Base-by-base conservation (phyloP, 2,113 vertebrate species). In the Eulemur macaco region DNA sequence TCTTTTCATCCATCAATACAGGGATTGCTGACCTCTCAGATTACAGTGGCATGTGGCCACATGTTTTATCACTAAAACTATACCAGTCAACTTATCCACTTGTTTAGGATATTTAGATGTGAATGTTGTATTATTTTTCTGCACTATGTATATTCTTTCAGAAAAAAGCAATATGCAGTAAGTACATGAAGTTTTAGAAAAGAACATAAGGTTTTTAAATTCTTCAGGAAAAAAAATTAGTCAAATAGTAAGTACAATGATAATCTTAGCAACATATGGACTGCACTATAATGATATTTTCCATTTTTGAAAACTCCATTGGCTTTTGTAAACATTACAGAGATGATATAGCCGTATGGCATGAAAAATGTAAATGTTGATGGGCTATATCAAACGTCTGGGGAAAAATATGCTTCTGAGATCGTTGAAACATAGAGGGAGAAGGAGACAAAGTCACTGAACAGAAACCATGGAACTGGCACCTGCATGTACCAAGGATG, bases 1-100 rank as follows among this genome's bases (percentile, higher is more conserved):
- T 88, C 93, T 97, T 97, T 93, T 81, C 47, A 95, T 82, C n/a
- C 50, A 85, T 90, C 83, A 96, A 56, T 84, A 89, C 45, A 20
- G 50, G 73, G n/a, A 39, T 60, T 58, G 8, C 68, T 50, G n/a
- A 23, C 5, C 47, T 77, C 45, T 64, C 13, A 29, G n/a, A 86
- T 96, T 77, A 47, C 25, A 91, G 4, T 64, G 91, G 74, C 17
- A 78, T 13, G 27, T 77, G 34, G 39, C 37, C 52, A 74, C 9
- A 2, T 50, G 29, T 76, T 89, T 47, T 95, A 9, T 56, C 56
- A 47, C 25, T 83, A 93, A 96, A 87, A 74, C 7, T 64, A 1
- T 64, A 66, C 8, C 8, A 88, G 37, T 86, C 42, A 92, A 82
- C 15, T 60, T 52, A 91, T 37, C 25, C 37, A 64, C 27, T 86